Evolutionary conservation across 2,113 vertebrate genomes (phyloP), one percentile per base, ranked within the genome.

Genomic region (Hyperopisus bebe): DNA sequence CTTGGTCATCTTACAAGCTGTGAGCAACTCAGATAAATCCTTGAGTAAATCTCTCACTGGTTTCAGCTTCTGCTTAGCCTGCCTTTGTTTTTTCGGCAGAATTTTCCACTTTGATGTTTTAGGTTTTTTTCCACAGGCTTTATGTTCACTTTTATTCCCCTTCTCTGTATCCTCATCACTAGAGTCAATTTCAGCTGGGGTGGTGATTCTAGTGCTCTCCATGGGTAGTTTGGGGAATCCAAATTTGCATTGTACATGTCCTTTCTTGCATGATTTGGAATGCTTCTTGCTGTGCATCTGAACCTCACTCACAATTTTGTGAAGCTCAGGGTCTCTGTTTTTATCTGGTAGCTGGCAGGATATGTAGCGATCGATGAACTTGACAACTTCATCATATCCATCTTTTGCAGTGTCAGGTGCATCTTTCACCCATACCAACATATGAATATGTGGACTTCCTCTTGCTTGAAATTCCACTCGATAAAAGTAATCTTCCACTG

Each of bases 251-350:
- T 83, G 27, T 27, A 89, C 53, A 0, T 91, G 89, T n/a, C 70
- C 88, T 62, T 44, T 89, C 3, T 90, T 89, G 31, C 90, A 91
- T 21, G 90, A 44, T 48, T 89, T 89, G 0, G 90, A 89, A 19
- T 92, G 92, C 3, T 90, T 92, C 50, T 51, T 90, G 21, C 90
- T 93, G 89, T 93, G 90, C 27, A 66, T 90, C n/a, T 92, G 89
- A 7, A 93, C 90, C 42, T 93, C 90, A 5, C 5, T 46, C 44
- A 46, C 44, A 46, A 46, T 46, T 46, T 46, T 46, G 44, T 46
- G 44, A 5, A 46, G 44, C 44, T 46, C 44, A 46, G 91, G 90
- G 24, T 93, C 88, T 39, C 27, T 86, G 0, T 84, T 42, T 62
- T 70, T 66, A 13, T 93, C 90, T 86, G 89, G 89, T 24, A 92